phyloP scores from a whole-genome alignment of 2,113 vertebrate species.

The Oreochromis tanganicae region DNA sequence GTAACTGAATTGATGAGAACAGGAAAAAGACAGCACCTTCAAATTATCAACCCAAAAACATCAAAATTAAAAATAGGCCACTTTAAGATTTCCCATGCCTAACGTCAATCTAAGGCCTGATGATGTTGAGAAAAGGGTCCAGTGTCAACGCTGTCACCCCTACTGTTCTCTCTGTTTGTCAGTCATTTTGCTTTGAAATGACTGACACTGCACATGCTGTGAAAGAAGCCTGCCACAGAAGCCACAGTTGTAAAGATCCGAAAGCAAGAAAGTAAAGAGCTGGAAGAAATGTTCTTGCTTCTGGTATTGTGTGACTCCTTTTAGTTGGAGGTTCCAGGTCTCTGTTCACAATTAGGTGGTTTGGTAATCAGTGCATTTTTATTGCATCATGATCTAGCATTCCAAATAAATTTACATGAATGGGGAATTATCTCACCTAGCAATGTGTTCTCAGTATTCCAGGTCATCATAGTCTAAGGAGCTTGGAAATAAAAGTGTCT shows the following conservation, averaged over 20 bases:
- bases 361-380: not conserved
- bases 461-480: not conserved
- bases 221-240: not conserved
- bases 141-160: not conserved
- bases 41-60: not conserved
- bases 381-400: not conserved
- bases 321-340: not conserved
- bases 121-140: not conserved
- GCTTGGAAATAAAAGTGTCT: accelerated
- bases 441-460: not conserved
- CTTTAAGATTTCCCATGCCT: not conserved
- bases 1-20: not conserved
- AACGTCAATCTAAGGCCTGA: not conserved
- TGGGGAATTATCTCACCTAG: not conserved
- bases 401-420: not conserved
- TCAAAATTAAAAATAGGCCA: not conserved
- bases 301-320: not conserved
- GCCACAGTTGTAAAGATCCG: not conserved
- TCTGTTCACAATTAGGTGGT: not conserved
- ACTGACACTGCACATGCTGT: not conserved
- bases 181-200: not conserved
- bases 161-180: not conserved
- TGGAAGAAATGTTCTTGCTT: not conserved
- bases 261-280: not conserved
- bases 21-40: not conserved